Conservation (phyloP, 92 coral and sea anemone genomes). For the Zoanthus sociatus region DNA sequence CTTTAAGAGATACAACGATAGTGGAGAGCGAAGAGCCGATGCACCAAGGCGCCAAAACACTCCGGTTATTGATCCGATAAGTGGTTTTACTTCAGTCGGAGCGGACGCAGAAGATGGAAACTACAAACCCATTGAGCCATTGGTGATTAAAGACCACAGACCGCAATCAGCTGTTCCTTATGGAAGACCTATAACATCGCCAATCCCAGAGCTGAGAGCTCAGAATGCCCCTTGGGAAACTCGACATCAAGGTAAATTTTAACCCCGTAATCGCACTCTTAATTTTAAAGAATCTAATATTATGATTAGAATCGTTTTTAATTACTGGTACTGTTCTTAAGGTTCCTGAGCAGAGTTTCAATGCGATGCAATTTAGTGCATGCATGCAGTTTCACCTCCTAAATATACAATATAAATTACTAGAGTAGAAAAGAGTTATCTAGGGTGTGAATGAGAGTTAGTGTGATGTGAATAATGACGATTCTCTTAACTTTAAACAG, state of each 20-base stretch:
- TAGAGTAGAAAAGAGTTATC: no score
- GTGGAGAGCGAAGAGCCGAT: slow-evolving; percentile 83
- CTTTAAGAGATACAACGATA: slow-evolving; percentile 72
- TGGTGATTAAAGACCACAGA: slow-evolving; percentile 78
- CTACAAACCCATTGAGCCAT: slow-evolving; percentile 82
- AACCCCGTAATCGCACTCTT: neutral
- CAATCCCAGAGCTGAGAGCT: slow-evolving; percentile 70
- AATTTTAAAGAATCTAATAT: no score
- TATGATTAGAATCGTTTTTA: neutral
- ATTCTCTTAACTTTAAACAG: no score
- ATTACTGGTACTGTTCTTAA: neutral
- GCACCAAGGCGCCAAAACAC: slow-evolving; percentile 88
- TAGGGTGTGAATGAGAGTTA: no score
- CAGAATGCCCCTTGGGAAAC: slow-evolving; percentile 87
- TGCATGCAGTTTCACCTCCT: no score
- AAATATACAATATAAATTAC: no score
- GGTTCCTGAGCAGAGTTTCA: no score
- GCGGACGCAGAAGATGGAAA: slow-evolving; percentile 89
- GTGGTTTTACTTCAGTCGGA: slow-evolving; percentile 90
- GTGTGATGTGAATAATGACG: no score
- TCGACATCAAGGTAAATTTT: slow-evolving; percentile 61
- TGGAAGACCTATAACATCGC: slow-evolving; percentile 82
- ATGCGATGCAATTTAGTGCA: no score
- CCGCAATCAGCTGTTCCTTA: slow-evolving; percentile 89
- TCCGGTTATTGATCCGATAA: slow-evolving; percentile 86